These are phyloP conservation scores for Acronicta alni DNA, from an alignment of 2,888 invertebrate species.

Conservation along the genomic window DNA sequence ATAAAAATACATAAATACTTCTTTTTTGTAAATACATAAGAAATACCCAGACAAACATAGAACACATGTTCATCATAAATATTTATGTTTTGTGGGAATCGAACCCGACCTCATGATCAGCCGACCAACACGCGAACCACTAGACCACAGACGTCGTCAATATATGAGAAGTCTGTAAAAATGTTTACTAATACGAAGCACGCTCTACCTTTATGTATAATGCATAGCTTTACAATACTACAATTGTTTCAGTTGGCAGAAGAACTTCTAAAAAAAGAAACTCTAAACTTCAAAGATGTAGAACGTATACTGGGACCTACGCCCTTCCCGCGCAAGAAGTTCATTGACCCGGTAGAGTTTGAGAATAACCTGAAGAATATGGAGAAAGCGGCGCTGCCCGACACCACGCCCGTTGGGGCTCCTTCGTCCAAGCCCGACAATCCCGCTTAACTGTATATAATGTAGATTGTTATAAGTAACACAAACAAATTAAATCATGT, in stretches of 20 bases:
- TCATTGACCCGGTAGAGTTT: conserved; percentile 94
- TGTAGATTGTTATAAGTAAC: conserved; percentile 47
- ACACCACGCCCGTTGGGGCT: conserved; percentile 61
- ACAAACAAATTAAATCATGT: conserved; percentile 54
- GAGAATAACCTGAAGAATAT: conserved; percentile 89
- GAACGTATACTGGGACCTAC: conserved; percentile 97
- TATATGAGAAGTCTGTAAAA: too few relatives aligned
- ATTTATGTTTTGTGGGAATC: too few relatives aligned
- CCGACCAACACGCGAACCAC: too few relatives aligned
- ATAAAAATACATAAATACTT: too few relatives aligned
- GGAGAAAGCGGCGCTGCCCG: conserved; percentile 66
- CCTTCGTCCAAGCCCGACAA: conserved; percentile 70
- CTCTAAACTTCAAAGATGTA: conserved; percentile 97
- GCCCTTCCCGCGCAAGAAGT: conserved; percentile 92
- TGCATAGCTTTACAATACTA: too few relatives aligned
- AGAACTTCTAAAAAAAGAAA: conserved; percentile 96
- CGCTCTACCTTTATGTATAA: too few relatives aligned
- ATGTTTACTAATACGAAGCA: too few relatives aligned
- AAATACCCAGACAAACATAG: too few relatives aligned
- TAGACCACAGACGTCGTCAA: too few relatives aligned
- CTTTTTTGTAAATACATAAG: too few relatives aligned
- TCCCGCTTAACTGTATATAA: conserved; percentile 48
- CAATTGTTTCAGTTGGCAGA: conserved; percentile 93
- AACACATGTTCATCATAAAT: too few relatives aligned
- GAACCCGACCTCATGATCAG: too few relatives aligned